Evolutionary conservation across 1,140 invertebrate genomes (phyloP), one percentile per base, ranked within the genome.

Genomic region (Heterodera carotae): DNA sequence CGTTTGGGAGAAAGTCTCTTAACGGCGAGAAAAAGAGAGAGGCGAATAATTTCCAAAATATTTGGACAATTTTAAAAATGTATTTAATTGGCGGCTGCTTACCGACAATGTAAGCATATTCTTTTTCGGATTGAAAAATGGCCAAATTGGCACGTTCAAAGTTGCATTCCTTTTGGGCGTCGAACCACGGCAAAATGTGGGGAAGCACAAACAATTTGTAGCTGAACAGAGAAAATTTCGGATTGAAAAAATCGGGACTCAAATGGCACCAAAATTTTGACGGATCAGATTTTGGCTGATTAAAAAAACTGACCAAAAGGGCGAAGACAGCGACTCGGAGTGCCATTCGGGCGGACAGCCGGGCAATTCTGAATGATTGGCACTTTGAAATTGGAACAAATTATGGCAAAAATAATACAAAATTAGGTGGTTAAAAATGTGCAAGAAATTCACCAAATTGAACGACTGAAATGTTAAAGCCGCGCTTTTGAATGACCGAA

Each of bases 401-500:
- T 22, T 22, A 29, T 2, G 66, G 1, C 15, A 34, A 36, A 22
- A 43, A 12, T 22, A 43, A 1, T 4, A 25, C 15, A 68, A 1
- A 36, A 43, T 59, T 36, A 15, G 15, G 3, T 15, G 15, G 64
- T 71, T 53, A n/a, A 6, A 31, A 12, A 6, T 25, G 22, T 29
- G 53, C 22, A 25, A 69, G 6, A 72, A 10, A 29, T 48, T 53
- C 18, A 81, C 80, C 74, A 70, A 59, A 81, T 76, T 81, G 76
- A 34, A 78, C 60, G 67, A 82, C 76, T 27, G 80, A 82, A 69
- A 82, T 64, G 60, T 82, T 82, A 62, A 82, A 83, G 29, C 81
- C 81, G 25, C 81, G 69, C 43, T 68, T 70, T 66, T 83, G 67
- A 33, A 82, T 80, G 25, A 82, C 79, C n/a, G 76, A 69, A 77